Conservation (phyloP, 2,888 invertebrate genomes). For the Ophraella communa region DNA sequence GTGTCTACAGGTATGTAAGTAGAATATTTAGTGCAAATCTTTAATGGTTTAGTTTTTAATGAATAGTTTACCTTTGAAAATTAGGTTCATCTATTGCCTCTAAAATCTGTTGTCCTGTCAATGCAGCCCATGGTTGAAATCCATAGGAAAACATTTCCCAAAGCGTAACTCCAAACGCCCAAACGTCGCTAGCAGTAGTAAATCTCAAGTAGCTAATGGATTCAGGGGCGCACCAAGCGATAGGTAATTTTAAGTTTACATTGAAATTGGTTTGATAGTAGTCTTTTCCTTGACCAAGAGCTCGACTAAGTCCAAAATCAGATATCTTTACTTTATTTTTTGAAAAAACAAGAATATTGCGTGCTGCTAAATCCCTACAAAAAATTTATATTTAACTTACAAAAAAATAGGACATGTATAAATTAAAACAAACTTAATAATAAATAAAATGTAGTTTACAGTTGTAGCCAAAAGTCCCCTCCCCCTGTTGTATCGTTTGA, state of each 20-base stretch:
- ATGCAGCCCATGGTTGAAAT: constrained; percentile 96
- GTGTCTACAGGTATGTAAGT: too few relatives aligned
- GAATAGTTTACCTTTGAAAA: constrained; percentile 79
- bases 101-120: constrained; percentile 87
- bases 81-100: constrained; percentile 95
- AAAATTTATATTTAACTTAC: not conserved
- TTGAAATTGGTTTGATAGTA: constrained; percentile 99
- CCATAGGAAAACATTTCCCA: constrained; percentile 99
- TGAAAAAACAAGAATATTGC: constrained; percentile 96
- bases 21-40: too few relatives aligned
- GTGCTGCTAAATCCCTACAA: constrained; percentile 91
- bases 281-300: constrained; percentile 96
- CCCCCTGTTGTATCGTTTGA: too few relatives aligned
- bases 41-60: too few relatives aligned
- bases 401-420: too few relatives aligned
- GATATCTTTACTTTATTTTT: constrained; percentile 98
- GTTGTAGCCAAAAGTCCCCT: too few relatives aligned
- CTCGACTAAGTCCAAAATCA: constrained; percentile 95
- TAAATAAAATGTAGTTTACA: too few relatives aligned
- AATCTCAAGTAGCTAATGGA: constrained; percentile 95
- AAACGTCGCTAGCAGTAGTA: constrained; percentile 96
- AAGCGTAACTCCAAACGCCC: constrained; percentile 94
- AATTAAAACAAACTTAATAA: too few relatives aligned
- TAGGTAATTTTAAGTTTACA: constrained; percentile 94
- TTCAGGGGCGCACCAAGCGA: constrained; percentile 99